Base-by-base conservation (phyloP, 2,113 vertebrate species). In the Pelusios castaneus region DNA sequence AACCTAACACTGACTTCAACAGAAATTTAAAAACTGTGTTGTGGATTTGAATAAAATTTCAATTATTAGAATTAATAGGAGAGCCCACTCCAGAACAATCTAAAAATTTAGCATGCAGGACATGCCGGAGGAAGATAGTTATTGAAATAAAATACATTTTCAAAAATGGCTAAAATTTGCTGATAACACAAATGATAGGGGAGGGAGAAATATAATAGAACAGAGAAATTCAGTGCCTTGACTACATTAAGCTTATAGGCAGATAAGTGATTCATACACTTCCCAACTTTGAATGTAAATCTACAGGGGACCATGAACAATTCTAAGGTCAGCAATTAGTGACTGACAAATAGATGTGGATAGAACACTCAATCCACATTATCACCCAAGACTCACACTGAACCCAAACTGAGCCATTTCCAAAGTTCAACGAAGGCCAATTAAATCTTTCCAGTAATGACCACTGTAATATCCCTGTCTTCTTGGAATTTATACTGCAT, bases 51-150 rank as follows among this genome's bases (percentile, higher is more conserved):
- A 91, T 89, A 90, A 4, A 8, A 84, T 90, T 90, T 92, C 67
- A 83, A n/a, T 77, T 55, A 94, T 93, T 96, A 92, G 56, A 88
- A 96, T 96, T 95, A 91, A 96, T 10, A 87, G 85, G 43, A 79
- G 11, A 80, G 51, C 24, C 31, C 60, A 81, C 47, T 89, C 45
- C 80, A 90, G 73, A 92, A 80, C 86, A 45, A 90, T 92, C 85
- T 91, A 85, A 45, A 94, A 94, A 84, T 8, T 1, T 8, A 90
- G 27, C 45, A 82, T 82, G 21, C 51, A 92, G 31, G 47, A 25
- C n/a, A 21, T n/a, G 84, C 45, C 80, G 45, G 55, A 92, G 24
- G 38, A 96, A 92, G 58, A 45, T n/a, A 90, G 63, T 75, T 93
- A 82, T 63, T 92, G 79, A 94, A 97, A 95, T 88, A 87, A 85